Evolutionary conservation across 2,888 invertebrate species (phyloP), one percentile per base, ranked within the genome.

Genomic region (Agriopis aurantiaria): DNA sequence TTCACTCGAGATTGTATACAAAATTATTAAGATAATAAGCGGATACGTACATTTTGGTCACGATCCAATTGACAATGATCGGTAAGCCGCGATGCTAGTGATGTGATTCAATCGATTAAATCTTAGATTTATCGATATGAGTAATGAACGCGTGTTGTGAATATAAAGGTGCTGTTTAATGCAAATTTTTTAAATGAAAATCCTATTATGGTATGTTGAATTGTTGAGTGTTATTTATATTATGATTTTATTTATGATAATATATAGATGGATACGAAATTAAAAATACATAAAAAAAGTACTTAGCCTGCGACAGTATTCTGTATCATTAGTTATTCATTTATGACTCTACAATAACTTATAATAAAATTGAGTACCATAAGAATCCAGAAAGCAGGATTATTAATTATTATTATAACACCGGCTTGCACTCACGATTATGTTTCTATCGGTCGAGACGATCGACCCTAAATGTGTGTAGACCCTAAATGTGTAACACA

Each of bases 51-150:
- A 91, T 92, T 93, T 93, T 89, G 91, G 91, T 94, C 94, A 94
- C 94, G 94, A 93, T 87, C 89, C 91, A 90, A 94, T 94, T 94
- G 94, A 91, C 93, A 94, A 92, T 93, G 93, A 94, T 93, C 93
- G 91, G 91, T 88, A 88, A 89, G 78, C 88, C 79, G 88, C 85
- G 80, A 82, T 79, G 61, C 70, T 80, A 89, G 91, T 78, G 90
- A 77, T 81, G 89, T 60, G 71, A 45, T 8, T 58, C 59, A 66
- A 74, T 79, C 75, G 74, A 81, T 79, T 79, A 71, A 65, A 74
- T 68, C 71, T 61, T 55, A 72, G 60, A 74, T 70, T 57, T 76
- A 74, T 80, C 77, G 77, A 78, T 75, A 71, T 69, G 65, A 69
- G 51, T 65, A 69, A 74, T 69, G 69, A 56, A 61, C 43, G 62